These are phyloP conservation scores for Isotomurus palustris DNA, from an alignment of 2,888 invertebrate genomes.

Conservation along the genomic window DNA sequence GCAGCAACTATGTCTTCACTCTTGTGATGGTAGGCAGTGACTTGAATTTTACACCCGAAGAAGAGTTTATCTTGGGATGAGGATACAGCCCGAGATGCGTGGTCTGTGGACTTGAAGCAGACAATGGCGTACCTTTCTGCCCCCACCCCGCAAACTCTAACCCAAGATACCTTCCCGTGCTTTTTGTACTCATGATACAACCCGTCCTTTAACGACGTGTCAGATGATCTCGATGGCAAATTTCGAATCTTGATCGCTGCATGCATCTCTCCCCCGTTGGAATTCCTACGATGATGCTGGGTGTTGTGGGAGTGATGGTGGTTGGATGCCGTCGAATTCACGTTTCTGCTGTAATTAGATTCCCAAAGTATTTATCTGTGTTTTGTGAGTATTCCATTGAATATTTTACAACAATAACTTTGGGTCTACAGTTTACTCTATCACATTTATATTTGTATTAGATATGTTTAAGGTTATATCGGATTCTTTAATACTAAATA, in stretches of 20 bases:
- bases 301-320: slow-evolving; percentile 40
- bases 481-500: too few species aligned
- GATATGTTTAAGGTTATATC: too few species aligned
- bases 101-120: slow-evolving; percentile 94
- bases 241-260: slow-evolving; percentile 65
- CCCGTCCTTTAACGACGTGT: slow-evolving; percentile 76
- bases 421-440: too few species aligned
- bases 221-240: slow-evolving; percentile 74
- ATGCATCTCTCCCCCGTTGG: slow-evolving; percentile 37
- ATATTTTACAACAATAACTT: background rate
- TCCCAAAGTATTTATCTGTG: background rate
- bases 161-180: slow-evolving; percentile 94
- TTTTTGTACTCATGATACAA: slow-evolving; percentile 98
- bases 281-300: slow-evolving; percentile 36
- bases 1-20: slow-evolving; percentile 40
- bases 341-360: slow-evolving; percentile 33
- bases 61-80: slow-evolving; percentile 94
- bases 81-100: slow-evolving; percentile 92
- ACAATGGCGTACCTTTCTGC: slow-evolving; percentile 89
- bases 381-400: background rate
- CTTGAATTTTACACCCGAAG: slow-evolving; percentile 95
- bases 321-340: too few species aligned
- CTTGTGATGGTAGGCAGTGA: slow-evolving; percentile 66
- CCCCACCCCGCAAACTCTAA: slow-evolving; percentile 86
- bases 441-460: too few species aligned